phyloP scores from a whole-genome alignment of 2,113 vertebrate species.

The Poeciliopsis turrubarensis region DNA sequence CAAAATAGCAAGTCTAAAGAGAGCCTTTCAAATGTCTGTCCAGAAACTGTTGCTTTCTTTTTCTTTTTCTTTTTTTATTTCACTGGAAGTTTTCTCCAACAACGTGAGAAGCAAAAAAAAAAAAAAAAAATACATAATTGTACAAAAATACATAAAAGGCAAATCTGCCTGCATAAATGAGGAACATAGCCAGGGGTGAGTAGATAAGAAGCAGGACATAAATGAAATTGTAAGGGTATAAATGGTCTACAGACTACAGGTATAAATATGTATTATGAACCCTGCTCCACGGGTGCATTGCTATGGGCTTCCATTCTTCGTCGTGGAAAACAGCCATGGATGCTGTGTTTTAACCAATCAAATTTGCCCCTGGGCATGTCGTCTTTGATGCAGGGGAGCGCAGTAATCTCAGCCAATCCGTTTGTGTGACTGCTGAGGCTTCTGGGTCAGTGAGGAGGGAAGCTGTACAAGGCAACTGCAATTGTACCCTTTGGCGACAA shows the following conservation, averaged over 20 bases:
- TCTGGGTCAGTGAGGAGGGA: conserved; percentile 67
- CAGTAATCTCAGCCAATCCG: conserved; percentile 85
- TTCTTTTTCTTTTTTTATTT: conserved; percentile 46
- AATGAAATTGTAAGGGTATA: conserved; percentile 73
- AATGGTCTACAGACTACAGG: conserved; percentile 61
- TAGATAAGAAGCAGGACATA: conserved; percentile 73
- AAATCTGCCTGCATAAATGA: conserved; percentile 68
- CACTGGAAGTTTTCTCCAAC: conserved; percentile 57
- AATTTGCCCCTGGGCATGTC: conserved; percentile 82
- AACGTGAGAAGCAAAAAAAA: conserved; percentile 48
- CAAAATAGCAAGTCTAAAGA: neutral
- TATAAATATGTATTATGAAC: conserved; percentile 78
- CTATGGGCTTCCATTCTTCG: conserved; percentile 60
- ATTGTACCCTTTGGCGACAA: conserved; percentile 76
- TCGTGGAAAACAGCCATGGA: conserved; percentile 75
- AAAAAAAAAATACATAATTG: conserved; percentile 42
- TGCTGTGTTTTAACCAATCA: conserved; percentile 85
- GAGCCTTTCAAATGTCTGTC: conserved; percentile 50
- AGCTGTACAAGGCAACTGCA: conserved; percentile 63
- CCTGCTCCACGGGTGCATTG: conserved; percentile 41
- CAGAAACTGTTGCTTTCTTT: conserved; percentile 25
- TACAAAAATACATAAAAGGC: conserved; percentile 61
- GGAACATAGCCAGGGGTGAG: conserved; percentile 70
- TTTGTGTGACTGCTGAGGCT: conserved; percentile 81
- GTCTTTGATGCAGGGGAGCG: conserved; percentile 75